Evolutionary conservation across 1,140 invertebrate genomes (phyloP).

Genomic region (Mylabris phalerata): DNA sequence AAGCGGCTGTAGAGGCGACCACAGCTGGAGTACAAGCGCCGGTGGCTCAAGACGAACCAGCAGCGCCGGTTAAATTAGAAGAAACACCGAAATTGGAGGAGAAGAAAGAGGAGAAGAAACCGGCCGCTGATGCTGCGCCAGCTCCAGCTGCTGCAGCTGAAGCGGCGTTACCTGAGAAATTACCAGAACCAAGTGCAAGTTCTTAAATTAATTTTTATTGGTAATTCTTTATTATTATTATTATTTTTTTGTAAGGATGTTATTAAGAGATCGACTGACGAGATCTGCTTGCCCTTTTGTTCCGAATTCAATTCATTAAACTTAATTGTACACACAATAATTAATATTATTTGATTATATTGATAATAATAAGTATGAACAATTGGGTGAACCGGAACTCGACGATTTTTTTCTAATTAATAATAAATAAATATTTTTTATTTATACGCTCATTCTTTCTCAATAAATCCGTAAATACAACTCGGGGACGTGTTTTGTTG

Average conservation of each 20-base stretch:
- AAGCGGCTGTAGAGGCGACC: conserved; percentile 8
- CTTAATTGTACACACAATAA: conserved; percentile 9
- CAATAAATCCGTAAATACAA: neutral
- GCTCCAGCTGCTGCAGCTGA: conserved; percentile 27
- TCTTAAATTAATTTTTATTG: conserved; percentile 26
- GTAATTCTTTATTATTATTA: neutral
- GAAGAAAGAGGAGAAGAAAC: conserved; percentile 24
- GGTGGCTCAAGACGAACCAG: conserved; percentile 9
- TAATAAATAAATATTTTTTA: conserved; percentile 18
- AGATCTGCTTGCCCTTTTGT: conserved; percentile 35
- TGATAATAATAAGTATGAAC: conserved; percentile 21
- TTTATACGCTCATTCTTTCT: conserved; percentile 29
- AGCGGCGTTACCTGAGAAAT: conserved; percentile 25
- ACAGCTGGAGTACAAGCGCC: conserved; percentile 13
- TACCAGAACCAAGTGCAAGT: conserved; percentile 33
- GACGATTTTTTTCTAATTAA: conserved; percentile 10
- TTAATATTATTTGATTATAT: neutral
- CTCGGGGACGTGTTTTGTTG: conserved; percentile 18
- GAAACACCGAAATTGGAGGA: conserved; percentile 20
- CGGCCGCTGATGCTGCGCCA: conserved; percentile 27
- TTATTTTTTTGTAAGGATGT: neutral
- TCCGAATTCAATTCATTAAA: conserved; percentile 28
- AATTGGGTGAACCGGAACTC: conserved; percentile 32
- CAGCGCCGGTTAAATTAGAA: neutral
- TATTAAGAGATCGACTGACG: conserved; percentile 10